Evolutionary conservation across 2,888 invertebrate species (phyloP).

Genomic region (Phlogophora meticulosa): DNA sequence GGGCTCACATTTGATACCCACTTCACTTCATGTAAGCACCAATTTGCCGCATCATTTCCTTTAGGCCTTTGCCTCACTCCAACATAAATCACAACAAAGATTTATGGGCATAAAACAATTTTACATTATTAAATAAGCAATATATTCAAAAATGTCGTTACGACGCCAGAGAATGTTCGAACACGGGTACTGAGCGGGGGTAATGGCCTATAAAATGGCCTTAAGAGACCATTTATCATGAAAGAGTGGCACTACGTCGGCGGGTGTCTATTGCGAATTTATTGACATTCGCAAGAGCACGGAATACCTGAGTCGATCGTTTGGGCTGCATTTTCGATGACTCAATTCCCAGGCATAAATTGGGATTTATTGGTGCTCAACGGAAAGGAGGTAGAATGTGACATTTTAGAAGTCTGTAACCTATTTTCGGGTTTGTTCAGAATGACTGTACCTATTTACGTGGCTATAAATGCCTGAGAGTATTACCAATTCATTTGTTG

Average conservation of each 20-base stretch:
- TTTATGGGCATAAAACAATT: slow-evolving; percentile 64
- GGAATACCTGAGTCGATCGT: slow-evolving; percentile 50
- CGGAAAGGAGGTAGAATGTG: too few relatives aligned
- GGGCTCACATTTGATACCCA: slow-evolving; percentile 30
- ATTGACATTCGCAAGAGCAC: slow-evolving; percentile 56
- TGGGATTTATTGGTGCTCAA: slow-evolving; percentile 39
- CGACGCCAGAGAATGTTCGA: slow-evolving; percentile 58
- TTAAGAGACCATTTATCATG: slow-evolving; percentile 69
- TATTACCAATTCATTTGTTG: slow-evolving; percentile 7
- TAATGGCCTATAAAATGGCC: slow-evolving; percentile 71
- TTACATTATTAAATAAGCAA: slow-evolving; percentile 67
- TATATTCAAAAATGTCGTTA: slow-evolving; percentile 67
- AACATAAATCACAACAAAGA: slow-evolving; percentile 60
- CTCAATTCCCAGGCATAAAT: slow-evolving; percentile 45
- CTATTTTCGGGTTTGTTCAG: neutral
- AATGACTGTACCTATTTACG: neutral
- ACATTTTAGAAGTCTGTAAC: slow-evolving; percentile 15
- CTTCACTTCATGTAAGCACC: slow-evolving; percentile 48
- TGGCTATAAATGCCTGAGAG: slow-evolving; percentile 1
- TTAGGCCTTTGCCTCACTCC: slow-evolving; percentile 19
- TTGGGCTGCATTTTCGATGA: slow-evolving; percentile 53
- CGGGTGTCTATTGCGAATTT: slow-evolving; percentile 58
- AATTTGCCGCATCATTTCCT: slow-evolving; percentile 60
- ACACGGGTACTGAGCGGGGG: slow-evolving; percentile 51
- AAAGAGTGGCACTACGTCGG: slow-evolving; percentile 52